Evolutionary conservation across 2,888 invertebrate genomes (phyloP).

Genomic region (Alloplasta piceator): DNA sequence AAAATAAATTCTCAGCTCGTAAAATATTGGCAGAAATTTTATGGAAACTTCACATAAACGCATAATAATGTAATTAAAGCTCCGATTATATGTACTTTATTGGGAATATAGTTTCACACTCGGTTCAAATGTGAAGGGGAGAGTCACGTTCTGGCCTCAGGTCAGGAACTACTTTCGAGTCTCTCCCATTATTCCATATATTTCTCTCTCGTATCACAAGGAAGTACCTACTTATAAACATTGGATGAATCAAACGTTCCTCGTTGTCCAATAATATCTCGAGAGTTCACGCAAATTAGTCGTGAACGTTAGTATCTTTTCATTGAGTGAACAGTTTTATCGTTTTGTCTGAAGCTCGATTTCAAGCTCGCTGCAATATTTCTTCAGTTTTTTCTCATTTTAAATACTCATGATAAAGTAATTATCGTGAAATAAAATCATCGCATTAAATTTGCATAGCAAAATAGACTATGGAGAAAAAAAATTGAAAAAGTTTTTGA

Average conservation of each 20-base stretch:
- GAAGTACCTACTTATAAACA: conserved; percentile 47
- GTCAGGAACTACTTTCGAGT: conserved; percentile 54
- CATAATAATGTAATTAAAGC: conserved; percentile 3
- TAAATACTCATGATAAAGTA: no score
- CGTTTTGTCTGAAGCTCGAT: no score
- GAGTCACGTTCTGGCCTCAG: conserved; percentile 35
- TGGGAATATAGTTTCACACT: conserved; percentile 10
- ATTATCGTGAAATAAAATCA: no score
- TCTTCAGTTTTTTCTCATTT: no score
- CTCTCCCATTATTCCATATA: conserved; percentile 32
- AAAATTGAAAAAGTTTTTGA: no score
- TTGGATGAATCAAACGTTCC: conserved; percentile 7
- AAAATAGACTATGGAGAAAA: no score
- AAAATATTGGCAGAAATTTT: background rate
- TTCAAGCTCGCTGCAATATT: no score
- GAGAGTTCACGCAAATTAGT: conserved; percentile 33
- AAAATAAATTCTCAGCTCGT: background rate
- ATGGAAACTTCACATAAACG: background rate
- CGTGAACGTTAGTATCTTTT: background rate
- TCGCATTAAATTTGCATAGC: no score
- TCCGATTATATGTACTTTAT: conserved; percentile 42
- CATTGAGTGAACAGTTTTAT: no score
- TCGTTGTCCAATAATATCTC: conserved; percentile 9
- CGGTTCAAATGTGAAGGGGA: conserved; percentile 49
- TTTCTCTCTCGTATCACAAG: conserved; percentile 47